Evolutionary conservation across 2,113 vertebrate species (phyloP), one percentile per base, ranked within the genome.

Genomic region (Microcebus ravelobensis): DNA sequence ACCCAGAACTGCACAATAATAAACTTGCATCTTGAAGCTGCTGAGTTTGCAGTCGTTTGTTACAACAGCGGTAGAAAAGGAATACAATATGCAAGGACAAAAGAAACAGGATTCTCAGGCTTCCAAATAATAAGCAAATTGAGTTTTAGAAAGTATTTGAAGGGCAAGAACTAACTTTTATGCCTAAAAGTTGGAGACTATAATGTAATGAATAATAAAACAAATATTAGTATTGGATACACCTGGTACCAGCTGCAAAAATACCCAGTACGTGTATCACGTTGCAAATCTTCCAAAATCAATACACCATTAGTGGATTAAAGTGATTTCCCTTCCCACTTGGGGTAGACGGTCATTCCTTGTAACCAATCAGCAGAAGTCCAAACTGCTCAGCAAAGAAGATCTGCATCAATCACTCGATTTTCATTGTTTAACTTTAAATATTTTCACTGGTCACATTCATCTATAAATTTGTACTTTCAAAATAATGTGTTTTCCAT

Each of bases 391-490:
- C 98, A 91, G 99, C 98, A 25, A 98, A 98, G 97, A 68, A 98
- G 98, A 98, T 99, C 98, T 85, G 94, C 96, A 67, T 97, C 97
- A 95, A 99, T 98, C 95, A 98, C 97, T 97, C 98, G 80, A 97
- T 99, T 86, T 99, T 98, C 98, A 98, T 94, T 99, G 97, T 96
- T 98, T 97, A 92, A 99, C 97, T 39, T 98, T 98, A 90, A 98
- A 98, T 98, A 88, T 99, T 99, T 97, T 97, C 92, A 96, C 98
- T 98, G 42, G 98, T 97, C 67, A 98, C 39, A 39, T 98, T 98
- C 91, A 99, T 98, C 50, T 99, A 98, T 98, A 99, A 97, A 99
- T 98, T 93, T 98, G 98, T 89, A 98, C 98, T 98, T 99, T 99
- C 97, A 99, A 99, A 98, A 98, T 4, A 61, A 57, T 7, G 97